A percentile compares a stretch with the other conserved stretches of the same genome.
Evolutionary conservation across 2,797 vertebrate genomes (phyloP).

Genomic region (Cirrhinus molitorella): DNA sequence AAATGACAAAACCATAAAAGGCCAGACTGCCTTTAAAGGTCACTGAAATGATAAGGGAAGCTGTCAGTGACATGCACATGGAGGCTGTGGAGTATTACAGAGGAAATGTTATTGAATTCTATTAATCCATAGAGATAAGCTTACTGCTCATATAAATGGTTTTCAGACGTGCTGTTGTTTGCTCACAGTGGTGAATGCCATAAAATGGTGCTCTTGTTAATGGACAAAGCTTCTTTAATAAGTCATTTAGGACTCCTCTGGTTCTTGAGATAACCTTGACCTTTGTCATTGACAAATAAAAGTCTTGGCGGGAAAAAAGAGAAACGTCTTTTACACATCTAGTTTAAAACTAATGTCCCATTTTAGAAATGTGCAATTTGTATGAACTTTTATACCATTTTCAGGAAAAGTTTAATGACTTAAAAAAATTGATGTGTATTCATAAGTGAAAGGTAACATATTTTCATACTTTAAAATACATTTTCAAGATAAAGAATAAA

Average conservation of each 20-base stretch:
- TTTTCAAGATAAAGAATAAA: no score
- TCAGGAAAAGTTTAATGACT: not conserved
- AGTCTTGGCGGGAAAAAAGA: not conserved
- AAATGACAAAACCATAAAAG: not conserved
- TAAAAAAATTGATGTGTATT: not conserved
- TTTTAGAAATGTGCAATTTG: not conserved
- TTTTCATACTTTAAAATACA: not conserved
- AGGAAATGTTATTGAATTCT: constrained; percentile 16
- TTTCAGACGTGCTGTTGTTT: not conserved
- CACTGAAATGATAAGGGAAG: constrained; percentile 9
- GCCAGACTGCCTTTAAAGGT: constrained; percentile 14
- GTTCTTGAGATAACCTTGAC: not conserved
- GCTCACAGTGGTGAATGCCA: not conserved
- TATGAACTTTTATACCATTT: not conserved
- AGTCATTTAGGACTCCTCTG: not conserved
- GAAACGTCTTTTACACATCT: not conserved
- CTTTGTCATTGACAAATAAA: not conserved
- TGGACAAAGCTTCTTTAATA: not conserved
- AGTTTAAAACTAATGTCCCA: not conserved
- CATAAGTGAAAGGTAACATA: not conserved
- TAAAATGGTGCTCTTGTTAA: not conserved
- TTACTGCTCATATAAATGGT: not conserved
- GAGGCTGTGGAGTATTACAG: not conserved
- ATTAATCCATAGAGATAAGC: not conserved
- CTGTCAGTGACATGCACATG: not conserved